Evolutionary conservation across 2,888 invertebrate species (phyloP), one percentile per base, ranked within the genome.

Genomic region (Ormyrus labotus): DNA sequence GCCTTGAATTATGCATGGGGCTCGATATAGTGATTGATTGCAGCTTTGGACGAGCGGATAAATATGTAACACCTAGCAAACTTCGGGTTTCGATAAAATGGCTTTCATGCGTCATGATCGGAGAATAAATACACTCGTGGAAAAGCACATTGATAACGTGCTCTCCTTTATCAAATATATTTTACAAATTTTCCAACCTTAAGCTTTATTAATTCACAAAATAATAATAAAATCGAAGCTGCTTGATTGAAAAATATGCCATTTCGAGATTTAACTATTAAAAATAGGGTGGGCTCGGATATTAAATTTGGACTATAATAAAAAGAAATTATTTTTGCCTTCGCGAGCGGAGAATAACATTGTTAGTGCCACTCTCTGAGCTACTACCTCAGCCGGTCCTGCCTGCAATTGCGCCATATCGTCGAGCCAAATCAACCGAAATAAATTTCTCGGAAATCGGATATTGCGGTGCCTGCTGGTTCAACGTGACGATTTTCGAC

Each of bases 11-110:
- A 71, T 78, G 78, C 68, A 78, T 77, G 58, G 70, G 34, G 64
- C 77, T 70, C 48, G 64, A 69, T 64, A 65, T 58, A 72, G 78
- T 72, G 72, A 78, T 78, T 72, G 78, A 78, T 78, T 72, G 67
- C 71, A 58, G 58, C 67, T 65, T 60, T 78, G 57, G 53, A 63
- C 50, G 55, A 77, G 61, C 48, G 60, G 63, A 70, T 69, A 77
- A 77, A 77, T 77, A 63, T 64, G 63, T 77, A 69, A 70, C 63
- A 57, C 76, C 69, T 58, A 34, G 34, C 51, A 60, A 57, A 6
- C 57, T 50, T 6, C 34, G 61, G 8, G 19, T n/a, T 11, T 55
- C 64, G 76, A 77, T 70, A 77, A 77, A 69, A 77, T 48, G 47
- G 57, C 68, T 61, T 68, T 53, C 64, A 58, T 19, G 48, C 34